These are phyloP conservation scores for Heptranchias perlo DNA, from an alignment of 2,113 vertebrate species.

Conservation along the genomic window DNA sequence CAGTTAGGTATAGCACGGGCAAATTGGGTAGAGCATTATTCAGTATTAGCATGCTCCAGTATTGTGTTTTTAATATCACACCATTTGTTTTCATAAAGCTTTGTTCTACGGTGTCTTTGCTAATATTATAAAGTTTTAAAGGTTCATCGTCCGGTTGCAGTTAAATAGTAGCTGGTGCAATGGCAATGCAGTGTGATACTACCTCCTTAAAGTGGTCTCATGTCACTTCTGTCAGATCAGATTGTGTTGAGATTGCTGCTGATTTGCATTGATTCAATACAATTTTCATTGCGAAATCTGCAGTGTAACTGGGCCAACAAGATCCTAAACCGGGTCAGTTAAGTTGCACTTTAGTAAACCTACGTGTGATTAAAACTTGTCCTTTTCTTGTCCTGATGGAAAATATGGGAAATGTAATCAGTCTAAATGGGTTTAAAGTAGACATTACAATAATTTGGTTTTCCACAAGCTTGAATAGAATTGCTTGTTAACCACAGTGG, in stretches of 20 bases:
- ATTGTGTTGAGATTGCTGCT: neutral
- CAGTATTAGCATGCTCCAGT: neutral
- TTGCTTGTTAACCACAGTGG: neutral
- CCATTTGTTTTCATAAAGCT: neutral
- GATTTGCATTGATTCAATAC: neutral
- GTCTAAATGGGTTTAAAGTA: neutral
- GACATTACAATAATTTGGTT: neutral
- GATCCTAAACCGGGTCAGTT: neutral
- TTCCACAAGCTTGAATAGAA: neutral
- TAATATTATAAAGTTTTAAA: neutral
- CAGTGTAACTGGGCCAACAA: neutral
- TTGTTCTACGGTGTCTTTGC: neutral
- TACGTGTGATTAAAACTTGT: neutral
- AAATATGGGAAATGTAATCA: neutral
- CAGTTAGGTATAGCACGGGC: neutral
- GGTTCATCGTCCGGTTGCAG: neutral
- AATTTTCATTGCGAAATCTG: neutral
- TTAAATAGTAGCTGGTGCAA: neutral
- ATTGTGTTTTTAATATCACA: neutral
- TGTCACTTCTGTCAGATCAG: neutral
- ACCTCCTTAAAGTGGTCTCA: neutral
- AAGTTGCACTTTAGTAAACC: neutral
- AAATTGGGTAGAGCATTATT: neutral
- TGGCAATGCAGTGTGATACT: neutral
- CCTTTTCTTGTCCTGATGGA: neutral